Conservation (phyloP, 2,888 invertebrate genomes). For the Chymomyza amoena region DNA sequence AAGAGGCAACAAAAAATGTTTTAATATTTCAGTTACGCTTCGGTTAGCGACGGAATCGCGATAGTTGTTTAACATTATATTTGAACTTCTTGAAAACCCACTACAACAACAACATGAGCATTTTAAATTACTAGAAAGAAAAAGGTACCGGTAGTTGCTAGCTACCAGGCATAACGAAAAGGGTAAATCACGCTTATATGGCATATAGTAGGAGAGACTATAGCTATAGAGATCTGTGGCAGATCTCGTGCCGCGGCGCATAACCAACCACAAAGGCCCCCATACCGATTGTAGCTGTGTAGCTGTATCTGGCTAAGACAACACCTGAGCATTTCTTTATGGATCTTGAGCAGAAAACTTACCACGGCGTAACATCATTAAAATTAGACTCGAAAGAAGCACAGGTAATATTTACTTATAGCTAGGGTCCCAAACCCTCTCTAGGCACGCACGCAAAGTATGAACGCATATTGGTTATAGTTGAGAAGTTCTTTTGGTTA, state of each 20-base stretch:
- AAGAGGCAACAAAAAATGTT: slow-evolving; percentile 42
- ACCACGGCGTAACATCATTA: slow-evolving; percentile 74
- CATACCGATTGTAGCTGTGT: slow-evolving; percentile 38
- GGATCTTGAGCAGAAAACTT: slow-evolving; percentile 72
- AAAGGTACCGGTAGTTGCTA: slow-evolving; percentile 13
- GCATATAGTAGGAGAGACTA: neutral
- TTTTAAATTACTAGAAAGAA: slow-evolving; percentile 35
- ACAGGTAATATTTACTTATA: slow-evolving; percentile 25
- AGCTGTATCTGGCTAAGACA: slow-evolving; percentile 18
- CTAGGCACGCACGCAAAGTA: slow-evolving; percentile 28
- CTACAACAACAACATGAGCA: slow-evolving; percentile 36
- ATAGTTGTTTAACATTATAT: slow-evolving; percentile 47
- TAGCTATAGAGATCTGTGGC: slow-evolving; percentile 27
- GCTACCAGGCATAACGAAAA: slow-evolving; percentile 34
- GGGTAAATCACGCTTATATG: slow-evolving; percentile 58
- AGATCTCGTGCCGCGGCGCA: slow-evolving; percentile 63
- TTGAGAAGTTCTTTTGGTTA: slow-evolving; percentile 51
- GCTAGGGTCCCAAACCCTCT: neutral
- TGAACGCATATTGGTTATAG: slow-evolving; percentile 55
- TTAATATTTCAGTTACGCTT: slow-evolving; percentile 75
- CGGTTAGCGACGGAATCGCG: slow-evolving; percentile 69
- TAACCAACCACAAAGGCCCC: slow-evolving; percentile 37
- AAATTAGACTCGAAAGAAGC: slow-evolving; percentile 61
- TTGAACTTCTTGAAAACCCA: slow-evolving; percentile 60
- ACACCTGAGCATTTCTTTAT: slow-evolving; percentile 66